These are phyloP conservation scores for Eupithecia pulchellata DNA, from an alignment of 2,888 invertebrate genomes.

Conservation along the genomic window DNA sequence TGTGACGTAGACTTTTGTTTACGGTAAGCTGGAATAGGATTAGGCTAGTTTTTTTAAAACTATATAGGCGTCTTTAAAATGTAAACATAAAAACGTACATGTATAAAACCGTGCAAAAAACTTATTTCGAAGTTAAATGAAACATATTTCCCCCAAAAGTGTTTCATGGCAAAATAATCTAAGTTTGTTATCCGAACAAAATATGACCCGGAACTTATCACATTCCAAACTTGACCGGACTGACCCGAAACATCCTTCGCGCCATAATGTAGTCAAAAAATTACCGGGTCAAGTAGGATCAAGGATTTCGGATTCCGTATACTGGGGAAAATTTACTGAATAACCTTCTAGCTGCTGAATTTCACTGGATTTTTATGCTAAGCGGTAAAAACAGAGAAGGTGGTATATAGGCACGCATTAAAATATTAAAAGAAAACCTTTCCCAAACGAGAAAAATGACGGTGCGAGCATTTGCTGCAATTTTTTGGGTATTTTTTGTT, in stretches of 20 bases:
- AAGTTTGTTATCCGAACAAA: constrained; percentile 15
- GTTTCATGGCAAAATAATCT: constrained; percentile 3
- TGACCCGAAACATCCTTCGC: constrained; percentile 11
- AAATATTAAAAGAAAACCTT: neutral
- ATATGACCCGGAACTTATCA: constrained; percentile 10
- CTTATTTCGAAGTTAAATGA: neutral
- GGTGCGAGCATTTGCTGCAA: neutral
- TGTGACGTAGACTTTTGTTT: constrained; percentile 7
- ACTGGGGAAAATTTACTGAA: neutral
- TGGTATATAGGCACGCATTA: neutral
- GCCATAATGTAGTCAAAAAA: constrained; percentile 38
- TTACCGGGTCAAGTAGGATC: constrained; percentile 9
- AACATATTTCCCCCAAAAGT: neutral
- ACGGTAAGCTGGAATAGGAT: neutral
- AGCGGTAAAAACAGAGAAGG: neutral
- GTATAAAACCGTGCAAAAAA: neutral
- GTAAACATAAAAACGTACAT: too few relatives aligned
- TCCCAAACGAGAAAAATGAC: neutral
- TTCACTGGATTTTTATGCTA: neutral
- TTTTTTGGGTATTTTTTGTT: neutral
- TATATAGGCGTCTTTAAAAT: too few relatives aligned
- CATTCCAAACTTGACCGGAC: constrained; percentile 27
- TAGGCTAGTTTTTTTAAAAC: neutral
- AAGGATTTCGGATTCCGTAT: neutral
- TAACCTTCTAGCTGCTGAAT: neutral